Conservation (phyloP, 2,113 vertebrate species). For the Callorhinus ursinus region DNA sequence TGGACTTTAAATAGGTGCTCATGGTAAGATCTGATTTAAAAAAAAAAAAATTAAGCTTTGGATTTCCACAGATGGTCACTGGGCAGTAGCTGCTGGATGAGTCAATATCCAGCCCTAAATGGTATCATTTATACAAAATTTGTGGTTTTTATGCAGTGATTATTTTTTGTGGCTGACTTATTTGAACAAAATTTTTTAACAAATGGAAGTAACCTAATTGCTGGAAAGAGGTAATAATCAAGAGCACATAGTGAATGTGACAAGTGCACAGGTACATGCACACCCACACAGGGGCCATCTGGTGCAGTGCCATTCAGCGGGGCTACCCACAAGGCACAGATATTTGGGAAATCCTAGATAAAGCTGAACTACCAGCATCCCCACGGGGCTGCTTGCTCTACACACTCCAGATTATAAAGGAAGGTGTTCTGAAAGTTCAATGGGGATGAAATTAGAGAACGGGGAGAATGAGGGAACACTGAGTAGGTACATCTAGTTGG, state of each 20-base stretch:
- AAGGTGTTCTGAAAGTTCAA: neutral
- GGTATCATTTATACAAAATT: neutral
- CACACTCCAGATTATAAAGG: neutral
- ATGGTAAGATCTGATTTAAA: neutral
- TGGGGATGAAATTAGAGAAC: neutral
- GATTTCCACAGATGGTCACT: neutral
- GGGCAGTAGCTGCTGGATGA: neutral
- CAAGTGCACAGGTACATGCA: neutral
- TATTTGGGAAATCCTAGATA: neutral
- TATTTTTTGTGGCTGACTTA: neutral
- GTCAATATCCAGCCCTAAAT: neutral
- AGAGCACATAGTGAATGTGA: neutral
- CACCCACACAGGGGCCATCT: neutral
- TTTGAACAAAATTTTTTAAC: neutral
- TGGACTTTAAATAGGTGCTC: neutral
- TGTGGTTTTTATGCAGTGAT: neutral
- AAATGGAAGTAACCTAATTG: neutral
- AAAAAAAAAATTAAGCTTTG: neutral
- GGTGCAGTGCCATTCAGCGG: neutral
- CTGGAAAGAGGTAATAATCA: neutral
- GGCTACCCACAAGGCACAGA: too few relatives aligned
- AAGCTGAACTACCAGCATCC: neutral
- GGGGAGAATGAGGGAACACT: neutral
- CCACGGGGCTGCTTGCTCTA: neutral
- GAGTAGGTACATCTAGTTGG: neutral